Evolutionary conservation across 35 echinoderm and acorn worm species (phyloP).

Genomic region (Diadema setosum): DNA sequence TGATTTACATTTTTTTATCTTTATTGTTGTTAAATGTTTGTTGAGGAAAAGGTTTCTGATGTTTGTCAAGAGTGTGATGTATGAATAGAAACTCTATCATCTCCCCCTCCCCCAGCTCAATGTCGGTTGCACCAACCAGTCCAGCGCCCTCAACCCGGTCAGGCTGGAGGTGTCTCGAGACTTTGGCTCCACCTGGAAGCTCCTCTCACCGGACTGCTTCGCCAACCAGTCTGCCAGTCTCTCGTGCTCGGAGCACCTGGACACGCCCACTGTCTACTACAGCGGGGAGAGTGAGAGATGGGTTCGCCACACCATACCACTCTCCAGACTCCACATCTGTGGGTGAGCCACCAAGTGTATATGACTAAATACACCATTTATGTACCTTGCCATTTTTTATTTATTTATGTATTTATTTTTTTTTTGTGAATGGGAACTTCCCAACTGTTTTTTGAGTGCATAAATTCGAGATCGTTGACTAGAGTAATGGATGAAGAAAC

Average conservation of each 20-base stretch:
- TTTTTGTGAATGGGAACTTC: too few species aligned
- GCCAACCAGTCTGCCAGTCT: constrained; percentile 13
- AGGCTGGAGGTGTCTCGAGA: constrained; percentile 61
- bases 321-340: constrained; percentile 79
- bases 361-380: too few species aligned
- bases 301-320: constrained; percentile 54
- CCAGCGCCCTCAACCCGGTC: constrained; percentile 27
- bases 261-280: constrained; percentile 65
- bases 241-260: constrained; percentile 56
- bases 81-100: too few species aligned
- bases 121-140: constrained; percentile 56
- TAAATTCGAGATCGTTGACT: too few species aligned
- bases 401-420: too few species aligned
- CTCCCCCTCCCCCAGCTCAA: constrained; percentile 59
- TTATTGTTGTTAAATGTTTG: too few species aligned
- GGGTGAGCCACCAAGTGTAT: constrained; percentile 75
- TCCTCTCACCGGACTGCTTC: constrained; percentile 71
- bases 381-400: too few species aligned
- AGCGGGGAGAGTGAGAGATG: constrained; percentile 67
- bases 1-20: too few species aligned
- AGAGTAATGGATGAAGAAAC: too few species aligned
- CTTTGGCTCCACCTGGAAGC: constrained; percentile 69
- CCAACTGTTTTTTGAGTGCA: too few species aligned
- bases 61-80: too few species aligned
- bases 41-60: too few species aligned